Evolutionary conservation across 2,113 vertebrate species (phyloP).

Genomic region (Drymodes brunneopygia): DNA sequence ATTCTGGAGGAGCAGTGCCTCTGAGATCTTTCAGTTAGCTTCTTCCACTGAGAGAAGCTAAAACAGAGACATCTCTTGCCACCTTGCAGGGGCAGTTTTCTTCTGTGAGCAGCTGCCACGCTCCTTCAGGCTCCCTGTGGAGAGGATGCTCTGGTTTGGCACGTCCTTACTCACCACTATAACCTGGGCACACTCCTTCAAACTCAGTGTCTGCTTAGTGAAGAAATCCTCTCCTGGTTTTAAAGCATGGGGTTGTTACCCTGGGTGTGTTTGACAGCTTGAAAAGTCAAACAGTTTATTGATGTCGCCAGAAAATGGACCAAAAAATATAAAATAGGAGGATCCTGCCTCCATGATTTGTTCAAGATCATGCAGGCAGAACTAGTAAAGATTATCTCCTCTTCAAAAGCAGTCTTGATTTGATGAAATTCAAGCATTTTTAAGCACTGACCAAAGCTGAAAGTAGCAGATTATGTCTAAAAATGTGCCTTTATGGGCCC

Average conservation of each 20-base stretch:
- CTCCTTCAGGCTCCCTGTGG: background rate
- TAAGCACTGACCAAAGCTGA: background rate
- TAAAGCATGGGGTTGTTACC: background rate
- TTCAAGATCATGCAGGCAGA: background rate
- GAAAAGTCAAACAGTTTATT: background rate
- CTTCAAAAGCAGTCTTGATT: background rate
- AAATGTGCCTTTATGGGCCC: background rate
- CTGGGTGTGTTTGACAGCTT: background rate
- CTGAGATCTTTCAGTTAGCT: background rate
- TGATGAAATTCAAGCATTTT: background rate
- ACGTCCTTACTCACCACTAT: background rate
- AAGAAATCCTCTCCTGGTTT: background rate
- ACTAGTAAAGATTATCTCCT: background rate
- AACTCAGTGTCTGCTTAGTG: background rate
- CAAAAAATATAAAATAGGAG: background rate
- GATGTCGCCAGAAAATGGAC: background rate
- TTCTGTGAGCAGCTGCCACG: fast-evolving
- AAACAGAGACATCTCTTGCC: background rate
- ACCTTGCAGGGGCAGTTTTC: background rate
- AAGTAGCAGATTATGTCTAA: background rate
- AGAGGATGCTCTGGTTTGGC: background rate
- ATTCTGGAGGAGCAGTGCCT: background rate
- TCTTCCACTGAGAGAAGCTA: background rate
- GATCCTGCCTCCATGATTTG: background rate
- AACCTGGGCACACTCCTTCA: background rate